phyloP scores from a whole-genome alignment of 2,888 invertebrate genomes.

The Drosophila robusta region DNA sequence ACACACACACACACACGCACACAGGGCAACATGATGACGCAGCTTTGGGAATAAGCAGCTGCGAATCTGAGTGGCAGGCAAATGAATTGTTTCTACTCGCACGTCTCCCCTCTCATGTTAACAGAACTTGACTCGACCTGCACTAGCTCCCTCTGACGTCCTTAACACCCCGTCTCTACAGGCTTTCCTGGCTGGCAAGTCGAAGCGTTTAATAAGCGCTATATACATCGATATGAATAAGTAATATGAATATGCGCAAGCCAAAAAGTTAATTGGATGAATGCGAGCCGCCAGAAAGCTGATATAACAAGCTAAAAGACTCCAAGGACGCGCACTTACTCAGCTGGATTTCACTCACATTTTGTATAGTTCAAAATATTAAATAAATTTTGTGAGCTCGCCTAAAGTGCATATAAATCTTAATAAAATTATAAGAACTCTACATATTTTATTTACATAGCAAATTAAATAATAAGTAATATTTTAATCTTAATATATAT shows the following conservation, averaged over 20 bases:
- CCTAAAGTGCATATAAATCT: too few species aligned
- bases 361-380: too few species aligned
- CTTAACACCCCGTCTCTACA: neutral
- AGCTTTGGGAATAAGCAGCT: constrained; percentile 69
- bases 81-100: constrained; percentile 59
- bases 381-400: too few species aligned
- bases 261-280: constrained; percentile 45
- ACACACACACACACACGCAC: constrained; percentile 2
- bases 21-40: constrained; percentile 44
- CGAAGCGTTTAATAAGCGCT: constrained; percentile 58
- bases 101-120: constrained; percentile 27
- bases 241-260: constrained; percentile 53
- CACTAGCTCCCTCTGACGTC: neutral
- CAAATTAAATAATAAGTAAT: too few species aligned
- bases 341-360: neutral
- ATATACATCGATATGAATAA: constrained; percentile 54
- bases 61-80: constrained; percentile 59
- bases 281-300: constrained; percentile 21
- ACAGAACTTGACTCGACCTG: constrained; percentile 36
- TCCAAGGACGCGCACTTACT: neutral
- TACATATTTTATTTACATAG: too few species aligned
- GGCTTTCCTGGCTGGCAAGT: constrained; percentile 7
- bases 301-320: constrained; percentile 7
- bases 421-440: too few species aligned
- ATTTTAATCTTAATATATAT: too few species aligned